Conservation (phyloP, 1,140 invertebrate species). For the Oncopodura yosiiana region DNA sequence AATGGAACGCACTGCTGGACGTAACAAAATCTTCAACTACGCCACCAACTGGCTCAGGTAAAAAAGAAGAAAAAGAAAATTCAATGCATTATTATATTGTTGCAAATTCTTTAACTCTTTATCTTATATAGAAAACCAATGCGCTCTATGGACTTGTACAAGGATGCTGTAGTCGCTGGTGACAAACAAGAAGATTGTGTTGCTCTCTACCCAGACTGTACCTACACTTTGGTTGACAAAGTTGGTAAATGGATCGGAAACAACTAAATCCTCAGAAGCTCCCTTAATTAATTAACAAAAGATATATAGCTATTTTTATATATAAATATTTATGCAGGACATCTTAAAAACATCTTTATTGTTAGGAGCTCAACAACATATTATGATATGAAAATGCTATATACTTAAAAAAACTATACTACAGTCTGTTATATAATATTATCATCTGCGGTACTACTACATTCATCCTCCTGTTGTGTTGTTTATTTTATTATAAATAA, state of each 20-base stretch:
- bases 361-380: too few species aligned
- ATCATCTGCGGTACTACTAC: too few species aligned
- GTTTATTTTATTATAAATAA: too few species aligned
- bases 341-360: too few species aligned
- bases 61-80: not conserved
- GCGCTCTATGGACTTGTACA: conserved; percentile 36
- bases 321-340: too few species aligned
- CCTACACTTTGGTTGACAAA: conserved; percentile 35
- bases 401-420: too few species aligned
- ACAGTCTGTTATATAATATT: too few species aligned
- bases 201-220: conserved; percentile 30
- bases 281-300: too few species aligned
- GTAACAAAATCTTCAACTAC: conserved; percentile 35
- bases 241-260: conserved; percentile 34
- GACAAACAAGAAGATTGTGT: conserved; percentile 34
- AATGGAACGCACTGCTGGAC: conserved; percentile 34
- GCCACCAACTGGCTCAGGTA: conserved; percentile 35
- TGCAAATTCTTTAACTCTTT: not conserved
- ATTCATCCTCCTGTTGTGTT: too few species aligned
- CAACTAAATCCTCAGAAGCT: too few species aligned
- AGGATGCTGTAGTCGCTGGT: conserved; percentile 31
- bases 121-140: conserved; percentile 29
- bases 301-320: too few species aligned
- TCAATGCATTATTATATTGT: not conserved
- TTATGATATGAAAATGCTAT: too few species aligned